Base-by-base conservation (phyloP, 2,888 invertebrate species). In the Timema cristinae region DNA sequence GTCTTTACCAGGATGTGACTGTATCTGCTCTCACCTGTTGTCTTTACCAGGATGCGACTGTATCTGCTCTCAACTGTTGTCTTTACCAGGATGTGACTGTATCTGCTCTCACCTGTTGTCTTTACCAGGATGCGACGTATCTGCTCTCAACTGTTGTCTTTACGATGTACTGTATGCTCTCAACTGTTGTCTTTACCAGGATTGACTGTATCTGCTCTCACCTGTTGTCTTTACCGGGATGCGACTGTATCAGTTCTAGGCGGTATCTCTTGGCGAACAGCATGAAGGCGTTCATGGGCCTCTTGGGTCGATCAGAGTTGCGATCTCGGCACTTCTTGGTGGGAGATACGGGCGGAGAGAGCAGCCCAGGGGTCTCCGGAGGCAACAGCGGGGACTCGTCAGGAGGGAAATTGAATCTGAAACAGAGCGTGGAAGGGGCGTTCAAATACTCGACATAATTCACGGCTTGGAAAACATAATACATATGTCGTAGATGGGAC, bases 251-350 rank as follows among this genome's bases (percentile, higher is more conserved):
- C 66, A 84, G 81, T 74, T 83, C 82, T 9, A 83, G 79, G 15
- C 85, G 78, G 74, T 81, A 81, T 68, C 82, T 81, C 77, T 85
- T 83, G 32, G 85, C 85, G 80, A 84, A 85, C 71, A 85, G 77
- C 81, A 85, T 82, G 77, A 85, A 85, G 1, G 84, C 85, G 78
- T 85, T 85, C 85, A 85, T 85, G n/a, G 85, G 85, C 59, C 84
- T 76, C 74, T 83, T 83, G 16, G 83, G 79, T 75, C 81, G 81
- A 56, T 76, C 76, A 7, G 47, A 70, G 54, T 75, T 76, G 54
- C 68, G 71, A 52, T 75, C 76, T 52, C 67, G 69, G 13, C 70
- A 74, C 56, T 77, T 76, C 72, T 77, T 78, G n/a, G 77, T 75
- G 7, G 78, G 79, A 7, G 80, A 79, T 66, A 77, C 75, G 16